Evolutionary conservation across 2,888 invertebrate genomes (phyloP).

Genomic region (Chymomyza amoena): DNA sequence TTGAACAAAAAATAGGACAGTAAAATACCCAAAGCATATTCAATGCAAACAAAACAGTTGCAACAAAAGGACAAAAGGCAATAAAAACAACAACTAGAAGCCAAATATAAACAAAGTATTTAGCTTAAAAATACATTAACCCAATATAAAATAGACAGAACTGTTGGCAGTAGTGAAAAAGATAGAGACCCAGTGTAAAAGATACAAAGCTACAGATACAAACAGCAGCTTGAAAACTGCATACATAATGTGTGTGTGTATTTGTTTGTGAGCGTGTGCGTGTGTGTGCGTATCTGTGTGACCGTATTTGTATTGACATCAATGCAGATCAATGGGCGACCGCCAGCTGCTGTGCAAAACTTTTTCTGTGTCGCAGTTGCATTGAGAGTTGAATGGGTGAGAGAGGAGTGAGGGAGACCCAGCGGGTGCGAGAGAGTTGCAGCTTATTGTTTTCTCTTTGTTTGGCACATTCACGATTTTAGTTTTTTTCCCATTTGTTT

Average conservation of each 20-base stretch:
- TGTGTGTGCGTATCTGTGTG: constrained; percentile 13
- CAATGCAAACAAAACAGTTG: constrained; percentile 4
- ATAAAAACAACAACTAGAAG: constrained; percentile 54
- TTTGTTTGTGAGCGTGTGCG: constrained; percentile 8
- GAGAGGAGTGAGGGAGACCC: too few relatives aligned
- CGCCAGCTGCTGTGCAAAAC: constrained; percentile 9
- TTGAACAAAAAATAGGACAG: constrained; percentile 13
- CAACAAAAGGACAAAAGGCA: constrained; percentile 28
- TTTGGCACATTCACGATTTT: constrained; percentile 2
- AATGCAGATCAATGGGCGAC: constrained; percentile 66
- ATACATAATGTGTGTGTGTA: constrained; percentile 46
- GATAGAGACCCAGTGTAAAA: neutral
- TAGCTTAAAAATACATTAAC: constrained; percentile 73
- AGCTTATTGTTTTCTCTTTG: constrained; percentile 55
- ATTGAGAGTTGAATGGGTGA: neutral
- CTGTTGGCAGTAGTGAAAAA: neutral
- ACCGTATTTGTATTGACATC: constrained; percentile 38
- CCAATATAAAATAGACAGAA: constrained; percentile 36
- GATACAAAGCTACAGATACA: constrained; percentile 2
- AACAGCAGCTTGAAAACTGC: constrained; percentile 29
- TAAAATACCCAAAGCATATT: neutral
- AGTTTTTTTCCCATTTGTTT: constrained; percentile 33
- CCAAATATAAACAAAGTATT: constrained; percentile 71
- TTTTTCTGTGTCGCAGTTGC: constrained; percentile 14
- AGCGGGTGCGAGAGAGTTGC: constrained; percentile 23